Evolutionary conservation across 2,797 vertebrate genomes (phyloP).

Genomic region (Sebastes steindachneri): DNA sequence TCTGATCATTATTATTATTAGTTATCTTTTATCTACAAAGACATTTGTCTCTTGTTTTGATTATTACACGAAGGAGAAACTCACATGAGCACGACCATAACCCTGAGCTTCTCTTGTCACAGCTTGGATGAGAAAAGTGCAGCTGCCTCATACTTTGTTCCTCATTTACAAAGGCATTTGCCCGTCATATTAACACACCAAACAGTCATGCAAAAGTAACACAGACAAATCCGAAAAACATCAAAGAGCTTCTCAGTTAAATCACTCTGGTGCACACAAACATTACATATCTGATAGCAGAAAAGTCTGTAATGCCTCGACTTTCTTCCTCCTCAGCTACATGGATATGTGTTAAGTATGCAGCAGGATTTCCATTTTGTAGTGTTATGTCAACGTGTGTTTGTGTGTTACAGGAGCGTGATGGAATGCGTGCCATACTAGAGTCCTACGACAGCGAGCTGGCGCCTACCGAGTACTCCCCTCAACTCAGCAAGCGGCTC

Average conservation of each 20-base stretch:
- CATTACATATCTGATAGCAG: not conserved
- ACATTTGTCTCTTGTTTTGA: conserved; percentile 43
- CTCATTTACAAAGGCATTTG: conserved; percentile 44
- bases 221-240: not conserved
- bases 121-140: not conserved
- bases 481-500: conserved; percentile 90
- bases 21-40: conserved; percentile 27
- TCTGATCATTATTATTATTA: conserved; percentile 21
- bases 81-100: conserved; percentile 12
- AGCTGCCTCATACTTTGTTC: conserved; percentile 39
- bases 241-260: conserved; percentile 3
- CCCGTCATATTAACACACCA: conserved; percentile 29
- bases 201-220: not conserved
- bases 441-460: conserved; percentile 94
- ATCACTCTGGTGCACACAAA: not conserved
- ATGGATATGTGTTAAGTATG: not conserved
- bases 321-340: not conserved
- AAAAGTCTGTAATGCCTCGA: not conserved
- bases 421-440: conserved; percentile 93
- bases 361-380: not conserved
- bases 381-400: not conserved
- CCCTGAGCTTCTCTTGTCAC: conserved; percentile 28
- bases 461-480: conserved; percentile 86
- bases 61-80: conserved; percentile 25
- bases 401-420: conserved; percentile 86